Percentiles rank a stretch among this genome's conserved stretches.
Conservation (phyloP, 1,140 invertebrate species). For the Ostrea edulis region DNA sequence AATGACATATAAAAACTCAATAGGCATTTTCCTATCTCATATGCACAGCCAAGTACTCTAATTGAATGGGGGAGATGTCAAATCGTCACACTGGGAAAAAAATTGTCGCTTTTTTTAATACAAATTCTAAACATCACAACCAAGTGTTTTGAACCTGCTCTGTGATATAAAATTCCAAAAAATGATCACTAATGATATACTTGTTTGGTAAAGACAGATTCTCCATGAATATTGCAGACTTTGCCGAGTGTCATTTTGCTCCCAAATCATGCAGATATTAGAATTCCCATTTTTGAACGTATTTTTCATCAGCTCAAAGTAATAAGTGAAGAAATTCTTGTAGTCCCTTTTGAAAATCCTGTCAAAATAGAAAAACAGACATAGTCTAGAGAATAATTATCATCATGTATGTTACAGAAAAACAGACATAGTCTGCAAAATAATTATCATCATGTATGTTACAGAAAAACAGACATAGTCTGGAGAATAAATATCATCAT, state of each 20-base stretch:
- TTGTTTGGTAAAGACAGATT: not conserved
- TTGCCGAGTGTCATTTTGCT: not conserved
- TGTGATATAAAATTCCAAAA: not conserved
- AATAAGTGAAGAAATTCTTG: slow-evolving; percentile 15
- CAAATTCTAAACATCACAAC: not conserved
- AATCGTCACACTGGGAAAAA: not conserved
- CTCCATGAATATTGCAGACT: not conserved
- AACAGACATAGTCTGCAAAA: too few relatives aligned
- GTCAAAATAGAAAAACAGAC: too few relatives aligned
- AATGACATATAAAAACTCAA: not conserved
- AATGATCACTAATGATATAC: not conserved
- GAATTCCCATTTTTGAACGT: not conserved
- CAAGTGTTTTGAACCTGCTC: not conserved
- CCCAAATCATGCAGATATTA: not conserved
- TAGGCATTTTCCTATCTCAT: not conserved
- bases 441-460: too few relatives aligned
- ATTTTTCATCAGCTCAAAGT: slow-evolving; percentile 14
- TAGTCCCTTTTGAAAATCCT: not conserved
- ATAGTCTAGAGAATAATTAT: too few relatives aligned
- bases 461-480: too few relatives aligned
- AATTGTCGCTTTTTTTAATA: not conserved
- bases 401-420: too few relatives aligned
- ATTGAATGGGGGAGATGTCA: not conserved
- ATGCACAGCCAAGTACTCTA: not conserved
- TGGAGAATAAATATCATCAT: too few relatives aligned